These are phyloP conservation scores for Pseudomyrmex pallidus DNA, from an alignment of 1,140 invertebrate genomes.

Conservation along the genomic window DNA sequence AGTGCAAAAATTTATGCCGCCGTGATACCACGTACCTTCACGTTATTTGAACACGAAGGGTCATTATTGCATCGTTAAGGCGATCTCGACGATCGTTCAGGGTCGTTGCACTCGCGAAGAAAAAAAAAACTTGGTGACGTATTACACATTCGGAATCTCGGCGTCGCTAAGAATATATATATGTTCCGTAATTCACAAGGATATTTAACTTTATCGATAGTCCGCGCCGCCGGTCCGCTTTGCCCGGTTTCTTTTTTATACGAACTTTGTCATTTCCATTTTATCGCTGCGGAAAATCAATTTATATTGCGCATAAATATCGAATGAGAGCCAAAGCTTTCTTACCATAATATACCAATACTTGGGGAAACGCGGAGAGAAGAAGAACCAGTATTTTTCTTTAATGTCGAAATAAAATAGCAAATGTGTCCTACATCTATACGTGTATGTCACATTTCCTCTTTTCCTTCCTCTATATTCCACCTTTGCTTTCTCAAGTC, in stretches of 20 bases:
- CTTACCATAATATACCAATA: constrained; percentile 26
- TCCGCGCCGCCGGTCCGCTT: neutral
- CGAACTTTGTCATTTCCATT: neutral
- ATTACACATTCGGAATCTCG: neutral
- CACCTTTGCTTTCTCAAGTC: neutral
- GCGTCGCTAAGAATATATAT: neutral
- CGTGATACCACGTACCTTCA: neutral
- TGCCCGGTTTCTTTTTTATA: constrained; percentile 1
- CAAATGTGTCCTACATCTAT: neutral
- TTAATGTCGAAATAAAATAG: constrained; percentile 28
- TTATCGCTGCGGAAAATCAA: constrained; percentile 16
- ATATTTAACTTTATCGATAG: constrained; percentile 13
- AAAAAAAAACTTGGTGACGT: neutral
- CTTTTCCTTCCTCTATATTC: neutral
- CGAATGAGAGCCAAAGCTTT: neutral
- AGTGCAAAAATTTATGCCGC: constrained; percentile 44
- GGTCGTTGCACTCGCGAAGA: neutral
- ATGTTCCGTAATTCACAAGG: neutral
- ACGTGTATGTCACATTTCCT: neutral
- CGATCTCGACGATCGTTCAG: neutral
- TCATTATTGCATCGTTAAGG: constrained; percentile 28
- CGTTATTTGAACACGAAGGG: constrained; percentile 32
- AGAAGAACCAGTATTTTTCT: constrained; percentile 8
- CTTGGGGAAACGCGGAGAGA: too few species aligned
- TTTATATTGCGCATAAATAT: constrained; percentile 36